These are phyloP conservation scores for Monarcha castaneiventris DNA, from an alignment of 2,113 vertebrate genomes.

Conservation along the genomic window DNA sequence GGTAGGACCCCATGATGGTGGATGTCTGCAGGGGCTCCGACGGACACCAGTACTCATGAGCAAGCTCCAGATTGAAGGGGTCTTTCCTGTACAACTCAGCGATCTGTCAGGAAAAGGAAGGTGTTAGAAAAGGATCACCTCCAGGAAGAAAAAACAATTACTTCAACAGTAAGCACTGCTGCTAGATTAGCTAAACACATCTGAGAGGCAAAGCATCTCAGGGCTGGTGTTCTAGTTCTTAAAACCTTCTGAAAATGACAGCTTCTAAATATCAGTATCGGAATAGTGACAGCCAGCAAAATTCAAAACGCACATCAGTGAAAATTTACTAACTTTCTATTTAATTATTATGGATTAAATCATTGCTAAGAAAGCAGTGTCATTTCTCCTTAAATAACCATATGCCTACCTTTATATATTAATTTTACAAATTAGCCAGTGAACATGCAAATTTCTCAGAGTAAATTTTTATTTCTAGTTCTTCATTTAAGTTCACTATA, in stretches of 20 bases:
- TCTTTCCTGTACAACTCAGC: slow-evolving; percentile 92
- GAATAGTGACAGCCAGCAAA: not conserved
- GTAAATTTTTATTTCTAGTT: not conserved
- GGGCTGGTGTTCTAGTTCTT: not conserved
- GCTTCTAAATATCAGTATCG: not conserved
- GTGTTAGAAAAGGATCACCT: not conserved
- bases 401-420: not conserved
- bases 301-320: not conserved
- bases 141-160: not conserved
- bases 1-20: slow-evolving; percentile 87
- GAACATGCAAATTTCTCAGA: not conserved
- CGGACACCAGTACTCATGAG: slow-evolving; percentile 94
- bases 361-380: not conserved
- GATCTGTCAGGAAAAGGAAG: slow-evolving; percentile 74
- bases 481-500: not conserved
- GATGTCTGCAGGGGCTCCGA: slow-evolving; percentile 90
- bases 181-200: not conserved
- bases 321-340: not conserved
- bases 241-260: not conserved
- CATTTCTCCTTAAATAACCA: not conserved
- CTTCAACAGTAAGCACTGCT: not conserved
- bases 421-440: not conserved
- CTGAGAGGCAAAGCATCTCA: not conserved
- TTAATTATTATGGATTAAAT: not conserved
- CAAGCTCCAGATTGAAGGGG: slow-evolving; percentile 87